Conservation (phyloP, 2,888 invertebrate species). For the Andrena fulva region DNA sequence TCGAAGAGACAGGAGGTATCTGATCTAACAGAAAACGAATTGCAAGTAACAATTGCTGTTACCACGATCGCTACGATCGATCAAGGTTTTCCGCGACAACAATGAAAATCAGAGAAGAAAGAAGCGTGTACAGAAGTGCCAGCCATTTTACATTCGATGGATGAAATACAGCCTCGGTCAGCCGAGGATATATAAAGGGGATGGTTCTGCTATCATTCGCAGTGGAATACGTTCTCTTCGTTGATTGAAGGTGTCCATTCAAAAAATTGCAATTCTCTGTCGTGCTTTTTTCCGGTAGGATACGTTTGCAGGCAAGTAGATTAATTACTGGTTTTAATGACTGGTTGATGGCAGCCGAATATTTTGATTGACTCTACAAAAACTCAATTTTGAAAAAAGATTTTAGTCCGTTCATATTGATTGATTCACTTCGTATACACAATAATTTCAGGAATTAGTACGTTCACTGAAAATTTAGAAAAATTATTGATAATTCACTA, state of each 20-base stretch:
- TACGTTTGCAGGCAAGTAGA: conserved; percentile 16
- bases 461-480: too few relatives aligned
- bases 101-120: conserved; percentile 40
- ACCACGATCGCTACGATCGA: background rate
- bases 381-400: background rate
- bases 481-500: background rate
- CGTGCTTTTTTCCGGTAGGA: background rate
- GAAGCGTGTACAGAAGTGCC: conserved; percentile 26
- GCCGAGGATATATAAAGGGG: conserved; percentile 69
- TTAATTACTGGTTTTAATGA: background rate
- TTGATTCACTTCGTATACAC: background rate
- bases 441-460: too few relatives aligned
- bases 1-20: background rate
- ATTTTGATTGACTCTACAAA: background rate
- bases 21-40: conserved; percentile 1
- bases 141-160: conserved; percentile 61
- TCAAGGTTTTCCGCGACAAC: conserved; percentile 40
- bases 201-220: conserved; percentile 25
- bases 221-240: conserved; percentile 43
- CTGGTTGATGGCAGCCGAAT: background rate
- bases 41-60: conserved; percentile 8
- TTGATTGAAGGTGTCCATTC: conserved; percentile 7
- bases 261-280: conserved; percentile 25
- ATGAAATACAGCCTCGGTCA: conserved; percentile 55
- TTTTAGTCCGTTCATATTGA: background rate